These are phyloP conservation scores for Drosophila orena DNA, from an alignment of 1,140 invertebrate genomes.

Conservation along the genomic window DNA sequence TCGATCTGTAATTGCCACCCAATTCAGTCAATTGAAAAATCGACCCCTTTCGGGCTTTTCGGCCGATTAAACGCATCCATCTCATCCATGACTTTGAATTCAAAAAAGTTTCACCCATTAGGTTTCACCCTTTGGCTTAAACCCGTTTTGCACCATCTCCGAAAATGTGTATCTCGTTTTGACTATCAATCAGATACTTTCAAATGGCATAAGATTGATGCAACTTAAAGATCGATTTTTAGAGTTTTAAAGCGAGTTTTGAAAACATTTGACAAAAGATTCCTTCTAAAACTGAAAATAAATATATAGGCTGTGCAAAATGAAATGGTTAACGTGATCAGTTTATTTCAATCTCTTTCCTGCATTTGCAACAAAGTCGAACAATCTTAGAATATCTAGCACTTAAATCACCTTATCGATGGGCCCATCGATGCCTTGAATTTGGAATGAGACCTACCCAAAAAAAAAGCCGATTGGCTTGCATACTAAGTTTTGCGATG, in stretches of 20 bases:
- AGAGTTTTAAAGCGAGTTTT: background rate
- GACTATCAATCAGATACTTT: slow-evolving; percentile 2
- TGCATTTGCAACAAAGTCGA: slow-evolving; percentile 11
- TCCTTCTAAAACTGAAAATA: no score
- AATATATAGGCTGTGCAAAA: no score
- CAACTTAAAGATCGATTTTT: background rate
- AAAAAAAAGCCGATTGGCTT: slow-evolving; percentile 7
- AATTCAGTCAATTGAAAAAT: slow-evolving; percentile 32
- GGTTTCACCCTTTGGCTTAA: background rate
- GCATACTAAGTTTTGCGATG: slow-evolving; percentile 31
- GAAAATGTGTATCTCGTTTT: slow-evolving; percentile 15
- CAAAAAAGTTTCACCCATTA: slow-evolving; percentile 20
- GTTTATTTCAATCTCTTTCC: background rate
- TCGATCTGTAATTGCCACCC: slow-evolving; percentile 18
- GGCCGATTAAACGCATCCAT: slow-evolving; percentile 11
- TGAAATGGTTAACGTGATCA: slow-evolving; percentile 4
- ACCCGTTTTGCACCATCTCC: slow-evolving; percentile 4
- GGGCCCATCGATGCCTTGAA: slow-evolving; percentile 24
- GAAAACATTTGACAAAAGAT: background rate
- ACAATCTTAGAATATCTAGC: background rate
- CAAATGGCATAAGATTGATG: background rate
- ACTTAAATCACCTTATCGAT: slow-evolving; percentile 22
- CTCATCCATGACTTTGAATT: slow-evolving; percentile 23
- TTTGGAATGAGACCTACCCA: slow-evolving; percentile 35
- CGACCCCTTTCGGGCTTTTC: slow-evolving; percentile 4